A percentile compares a stretch with the other conserved stretches of the same genome.
Conservation (phyloP, 1,140 invertebrate genomes). For the Panulirus ornatus region DNA sequence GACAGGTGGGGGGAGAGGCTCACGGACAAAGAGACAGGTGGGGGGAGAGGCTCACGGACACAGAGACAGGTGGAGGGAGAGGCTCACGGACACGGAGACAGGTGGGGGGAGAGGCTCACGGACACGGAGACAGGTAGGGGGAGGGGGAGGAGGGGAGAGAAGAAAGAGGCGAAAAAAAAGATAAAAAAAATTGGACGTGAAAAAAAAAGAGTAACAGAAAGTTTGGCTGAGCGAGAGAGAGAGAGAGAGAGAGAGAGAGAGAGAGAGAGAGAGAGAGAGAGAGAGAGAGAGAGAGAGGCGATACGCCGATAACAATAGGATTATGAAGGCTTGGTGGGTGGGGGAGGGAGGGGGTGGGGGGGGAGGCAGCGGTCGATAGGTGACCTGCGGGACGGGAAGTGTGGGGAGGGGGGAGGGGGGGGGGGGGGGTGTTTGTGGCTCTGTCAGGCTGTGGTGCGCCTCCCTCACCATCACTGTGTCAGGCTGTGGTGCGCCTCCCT, state of each 20-base stretch:
- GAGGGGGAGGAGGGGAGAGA: not conserved
- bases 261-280: constrained; percentile 1
- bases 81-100: not conserved
- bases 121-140: not conserved
- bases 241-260: constrained; percentile 15
- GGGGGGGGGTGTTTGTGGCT: no score
- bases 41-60: not conserved
- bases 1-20: no score
- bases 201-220: no score
- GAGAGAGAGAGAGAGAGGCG: not conserved
- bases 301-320: no score
- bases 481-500: no score
- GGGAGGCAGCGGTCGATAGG: no score
- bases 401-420: no score
- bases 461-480: no score
- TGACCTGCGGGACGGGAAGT: no score
- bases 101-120: not conserved
- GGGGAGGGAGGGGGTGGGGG: no score
- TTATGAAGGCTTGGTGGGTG: no score
- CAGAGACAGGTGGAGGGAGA: not conserved
- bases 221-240: not conserved
- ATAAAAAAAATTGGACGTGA: not conserved
- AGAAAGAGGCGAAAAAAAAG: not conserved
- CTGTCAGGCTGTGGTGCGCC: no score
- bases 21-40: not conserved